Conservation (phyloP, 2,888 invertebrate species). For the Campoplex capitator region DNA sequence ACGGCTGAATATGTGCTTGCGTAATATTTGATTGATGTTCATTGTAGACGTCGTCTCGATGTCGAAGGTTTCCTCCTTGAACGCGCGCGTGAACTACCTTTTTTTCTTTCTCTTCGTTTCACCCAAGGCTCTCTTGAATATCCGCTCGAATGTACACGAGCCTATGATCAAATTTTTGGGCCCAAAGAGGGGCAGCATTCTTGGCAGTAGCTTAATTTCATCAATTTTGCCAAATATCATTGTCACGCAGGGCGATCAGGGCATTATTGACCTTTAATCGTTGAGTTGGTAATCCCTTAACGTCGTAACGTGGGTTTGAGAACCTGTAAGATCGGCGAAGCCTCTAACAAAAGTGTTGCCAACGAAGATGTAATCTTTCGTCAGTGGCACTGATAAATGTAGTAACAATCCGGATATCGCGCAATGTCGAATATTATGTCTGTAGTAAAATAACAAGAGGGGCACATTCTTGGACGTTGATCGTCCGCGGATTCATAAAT, state of each 20-base stretch:
- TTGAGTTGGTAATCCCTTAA: neutral
- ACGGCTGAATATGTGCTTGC: slow-evolving; percentile 33
- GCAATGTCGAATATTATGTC: neutral
- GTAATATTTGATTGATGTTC: slow-evolving; percentile 65
- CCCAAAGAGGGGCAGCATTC: neutral
- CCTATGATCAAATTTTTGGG: neutral
- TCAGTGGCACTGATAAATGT: neutral
- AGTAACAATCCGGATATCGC: neutral
- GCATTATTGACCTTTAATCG: too few species aligned
- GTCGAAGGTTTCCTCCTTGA: slow-evolving; percentile 54
- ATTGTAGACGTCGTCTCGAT: slow-evolving; percentile 53
- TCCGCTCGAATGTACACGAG: neutral
- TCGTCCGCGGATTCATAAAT: neutral
- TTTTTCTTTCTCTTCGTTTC: slow-evolving; percentile 7
- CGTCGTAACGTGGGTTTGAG: neutral
- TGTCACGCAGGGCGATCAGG: too few species aligned
- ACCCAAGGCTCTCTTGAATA: neutral
- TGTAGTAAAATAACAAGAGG: neutral
- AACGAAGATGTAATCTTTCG: neutral
- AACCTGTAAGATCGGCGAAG: neutral
- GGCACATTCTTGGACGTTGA: neutral
- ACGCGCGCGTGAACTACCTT: slow-evolving; percentile 43
- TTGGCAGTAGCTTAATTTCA: neutral
- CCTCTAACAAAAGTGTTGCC: neutral
- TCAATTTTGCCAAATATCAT: neutral